Evolutionary conservation across 1,140 invertebrate species (phyloP).

Genomic region (Proales similis): DNA sequence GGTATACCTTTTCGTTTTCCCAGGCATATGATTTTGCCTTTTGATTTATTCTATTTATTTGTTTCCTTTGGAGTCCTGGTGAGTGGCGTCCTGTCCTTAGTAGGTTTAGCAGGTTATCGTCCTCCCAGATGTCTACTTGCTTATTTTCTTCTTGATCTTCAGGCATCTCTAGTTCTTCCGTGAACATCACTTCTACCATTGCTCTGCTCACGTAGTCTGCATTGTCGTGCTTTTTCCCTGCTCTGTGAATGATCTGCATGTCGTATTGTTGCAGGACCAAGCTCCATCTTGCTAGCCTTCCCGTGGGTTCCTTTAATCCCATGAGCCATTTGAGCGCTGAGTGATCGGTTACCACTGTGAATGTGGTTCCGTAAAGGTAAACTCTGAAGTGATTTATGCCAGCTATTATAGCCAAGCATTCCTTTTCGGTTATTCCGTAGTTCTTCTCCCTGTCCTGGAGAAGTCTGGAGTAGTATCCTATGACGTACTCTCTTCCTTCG

Average conservation of each 20-base stretch:
- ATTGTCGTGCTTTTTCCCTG: slow-evolving; percentile 45
- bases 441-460: slow-evolving; percentile 51
- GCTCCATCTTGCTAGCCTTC: slow-evolving; percentile 50
- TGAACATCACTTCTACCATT: neutral
- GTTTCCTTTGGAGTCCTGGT: slow-evolving; percentile 5
- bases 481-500: slow-evolving; percentile 2
- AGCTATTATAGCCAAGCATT: slow-evolving; percentile 56
- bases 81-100: slow-evolving; percentile 5
- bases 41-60: slow-evolving; percentile 7
- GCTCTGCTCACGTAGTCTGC: slow-evolving; percentile 46
- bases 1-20: slow-evolving; percentile 5
- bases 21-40: neutral
- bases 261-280: slow-evolving; percentile 54
- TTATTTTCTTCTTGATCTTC: slow-evolving; percentile 15
- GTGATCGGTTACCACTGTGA: slow-evolving; percentile 36
- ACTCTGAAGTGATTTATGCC: slow-evolving; percentile 52
- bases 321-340: slow-evolving; percentile 33
- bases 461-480: slow-evolving; percentile 45
- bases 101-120: neutral
- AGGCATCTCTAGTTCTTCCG: slow-evolving; percentile 2
- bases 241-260: slow-evolving; percentile 51
- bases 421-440: slow-evolving; percentile 53
- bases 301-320: slow-evolving; percentile 32
- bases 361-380: slow-evolving; percentile 51
- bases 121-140: slow-evolving; percentile 11